Conservation (phyloP, 2,888 invertebrate species). For the Laspeyria flexula region DNA sequence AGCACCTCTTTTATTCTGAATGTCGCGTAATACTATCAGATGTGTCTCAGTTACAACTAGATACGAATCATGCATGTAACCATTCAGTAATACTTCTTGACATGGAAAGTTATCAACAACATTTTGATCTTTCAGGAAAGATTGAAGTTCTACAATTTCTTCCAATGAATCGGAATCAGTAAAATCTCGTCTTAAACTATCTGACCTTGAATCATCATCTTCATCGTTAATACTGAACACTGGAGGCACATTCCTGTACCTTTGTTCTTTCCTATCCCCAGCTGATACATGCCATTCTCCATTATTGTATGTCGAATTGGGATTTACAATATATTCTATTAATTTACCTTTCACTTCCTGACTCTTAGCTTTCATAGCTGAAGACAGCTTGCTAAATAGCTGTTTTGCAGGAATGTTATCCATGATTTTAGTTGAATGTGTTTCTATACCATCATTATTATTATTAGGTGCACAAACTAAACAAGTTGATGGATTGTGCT, state of each 20-base stretch:
- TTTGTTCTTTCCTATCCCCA: conserved; percentile 93
- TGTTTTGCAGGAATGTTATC: conserved; percentile 86
- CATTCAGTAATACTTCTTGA: conserved; percentile 96
- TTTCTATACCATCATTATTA: conserved; percentile 64
- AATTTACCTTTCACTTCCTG: conserved; percentile 96
- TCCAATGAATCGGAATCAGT: conserved; percentile 88
- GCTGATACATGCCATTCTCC: conserved; percentile 94
- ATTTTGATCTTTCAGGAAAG: conserved; percentile 93
- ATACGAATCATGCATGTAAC: conserved; percentile 95
- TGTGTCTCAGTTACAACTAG: conserved; percentile 94
- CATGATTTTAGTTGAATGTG: conserved; percentile 54
- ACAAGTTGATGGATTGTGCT: conserved; percentile 93
- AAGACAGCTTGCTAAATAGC: conserved; percentile 93
- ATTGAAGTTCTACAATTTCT: conserved; percentile 92
- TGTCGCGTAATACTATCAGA: conserved; percentile 93
- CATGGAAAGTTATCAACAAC: conserved; percentile 95
- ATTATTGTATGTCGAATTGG: conserved; percentile 86
- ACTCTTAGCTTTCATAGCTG: conserved; percentile 95
- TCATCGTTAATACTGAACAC: conserved; percentile 98
- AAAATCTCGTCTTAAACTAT: conserved; percentile 63
- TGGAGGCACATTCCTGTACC: conserved; percentile 95
- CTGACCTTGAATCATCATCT: conserved; percentile 73
- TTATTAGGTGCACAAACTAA: conserved; percentile 90
- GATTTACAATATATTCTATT: conserved; percentile 97
- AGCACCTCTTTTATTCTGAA: conserved; percentile 90